Base-by-base conservation (phyloP, 64 coral and sea anemone genomes). In the Orbicella faveolata region DNA sequence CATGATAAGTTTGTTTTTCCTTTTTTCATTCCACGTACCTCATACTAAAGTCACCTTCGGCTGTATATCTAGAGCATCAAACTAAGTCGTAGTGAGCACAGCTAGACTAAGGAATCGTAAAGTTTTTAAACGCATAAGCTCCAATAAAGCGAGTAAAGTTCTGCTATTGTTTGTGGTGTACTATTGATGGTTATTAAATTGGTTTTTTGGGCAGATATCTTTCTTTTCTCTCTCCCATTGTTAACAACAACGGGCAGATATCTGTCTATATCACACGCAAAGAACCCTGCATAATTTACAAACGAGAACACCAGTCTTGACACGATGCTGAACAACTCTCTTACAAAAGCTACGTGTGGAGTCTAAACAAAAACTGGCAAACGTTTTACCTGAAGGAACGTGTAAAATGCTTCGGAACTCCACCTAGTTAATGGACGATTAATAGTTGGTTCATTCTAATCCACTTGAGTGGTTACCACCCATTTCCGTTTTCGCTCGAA, bases 241-340 rank as follows among this genome's bases (percentile, higher is more conserved):
- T 85, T 72, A 35, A 52, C 41, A 85, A 85, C 82, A 85, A 85
- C 12, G 82, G 65, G 82, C 82, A 70, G 36, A 85, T 85, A 85
- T 85, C 82, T 26, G 11, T 0, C 21, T 35, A 8, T 53, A 72
- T 85, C 63, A 73, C 82, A 85, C 82, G 82, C 82, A 85, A 85
- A 26, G 37, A 44, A 52, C 52, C 19, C 12, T 53, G 65, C 68
- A 25, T 25, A 73, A 26, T 34, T 11, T 70, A 70, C 21, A 70
- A 85, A 73, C 23, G 39, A 20, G 7, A 85, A 85, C 48, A 53
- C 23, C 36, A 70, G 0, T 26, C 23, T 33, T n/a, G 9, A 26
- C 10, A 33, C 7, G 21, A 14, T 59, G 55, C 55, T 15, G 13
- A 1, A 26, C 67, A 70, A 26, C 9, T 70, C 6, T 23, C n/a